A percentile compares a stretch with the other conserved stretches of the same genome.
Evolutionary conservation across 2,797 vertebrate genomes (phyloP).

Genomic region (Arnoldichthys spilopterus): DNA sequence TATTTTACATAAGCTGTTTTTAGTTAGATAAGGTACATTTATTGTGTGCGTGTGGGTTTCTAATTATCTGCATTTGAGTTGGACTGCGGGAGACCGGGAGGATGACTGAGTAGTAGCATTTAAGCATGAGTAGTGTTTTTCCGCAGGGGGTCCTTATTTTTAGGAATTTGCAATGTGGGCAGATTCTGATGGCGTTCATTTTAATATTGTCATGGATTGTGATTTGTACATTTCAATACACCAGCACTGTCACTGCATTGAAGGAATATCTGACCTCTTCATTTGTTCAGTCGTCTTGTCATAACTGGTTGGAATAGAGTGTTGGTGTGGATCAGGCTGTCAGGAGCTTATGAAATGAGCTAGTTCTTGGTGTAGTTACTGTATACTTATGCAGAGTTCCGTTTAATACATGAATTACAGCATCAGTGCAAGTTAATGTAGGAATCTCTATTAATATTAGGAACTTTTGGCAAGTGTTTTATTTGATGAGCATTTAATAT

Average conservation of each 20-base stretch:
- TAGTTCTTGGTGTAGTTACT: too few relatives aligned
- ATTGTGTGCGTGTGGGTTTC: neutral
- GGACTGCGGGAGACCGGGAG: neutral
- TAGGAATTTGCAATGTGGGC: neutral
- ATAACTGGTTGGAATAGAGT: too few relatives aligned
- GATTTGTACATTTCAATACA: conserved; percentile 26
- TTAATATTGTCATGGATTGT: neutral
- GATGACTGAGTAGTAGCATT: neutral
- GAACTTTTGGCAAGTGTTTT: too few relatives aligned
- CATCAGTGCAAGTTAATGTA: too few relatives aligned
- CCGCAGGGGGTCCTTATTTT: neutral
- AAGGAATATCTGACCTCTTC: neutral
- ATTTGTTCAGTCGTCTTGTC: too few relatives aligned
- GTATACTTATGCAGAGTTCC: too few relatives aligned
- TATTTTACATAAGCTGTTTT: neutral
- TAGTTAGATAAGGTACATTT: neutral
- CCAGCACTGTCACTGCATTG: conserved; percentile 31
- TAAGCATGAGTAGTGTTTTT: neutral
- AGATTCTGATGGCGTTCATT: neutral
- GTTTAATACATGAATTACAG: too few relatives aligned
- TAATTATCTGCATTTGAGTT: neutral
- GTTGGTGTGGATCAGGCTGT: too few relatives aligned
- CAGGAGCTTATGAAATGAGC: too few relatives aligned
- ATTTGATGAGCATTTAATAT: too few relatives aligned
- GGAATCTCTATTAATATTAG: too few relatives aligned